These are phyloP conservation scores for Venturia canescens DNA, from an alignment of 1,140 invertebrate species.

Conservation along the genomic window DNA sequence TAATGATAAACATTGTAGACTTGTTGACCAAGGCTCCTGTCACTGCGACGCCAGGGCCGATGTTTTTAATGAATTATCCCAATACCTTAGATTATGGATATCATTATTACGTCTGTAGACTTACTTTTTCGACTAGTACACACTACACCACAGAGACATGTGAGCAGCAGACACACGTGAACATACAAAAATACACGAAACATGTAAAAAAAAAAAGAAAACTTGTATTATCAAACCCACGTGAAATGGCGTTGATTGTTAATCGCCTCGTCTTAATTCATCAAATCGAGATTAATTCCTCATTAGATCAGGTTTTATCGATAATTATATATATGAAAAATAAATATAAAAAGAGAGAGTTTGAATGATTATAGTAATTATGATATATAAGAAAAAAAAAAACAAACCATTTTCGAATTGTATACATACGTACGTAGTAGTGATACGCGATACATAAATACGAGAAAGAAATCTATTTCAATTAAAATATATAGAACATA, in stretches of 20 bases:
- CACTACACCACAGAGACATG: background rate
- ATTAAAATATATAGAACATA: constrained; percentile 56
- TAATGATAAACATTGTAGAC: too few species aligned
- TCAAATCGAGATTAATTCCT: constrained; percentile 18
- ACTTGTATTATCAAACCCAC: background rate
- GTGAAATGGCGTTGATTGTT: background rate
- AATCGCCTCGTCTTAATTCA: constrained; percentile 4
- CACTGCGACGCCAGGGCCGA: background rate
- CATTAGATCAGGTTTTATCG: background rate
- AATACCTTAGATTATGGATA: background rate
- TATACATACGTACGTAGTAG: constrained; percentile 57
- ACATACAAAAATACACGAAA: constrained; percentile 1
- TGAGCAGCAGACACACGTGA: background rate
- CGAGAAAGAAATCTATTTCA: constrained; percentile 54
- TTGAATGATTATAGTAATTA: background rate
- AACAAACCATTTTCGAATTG: constrained; percentile 59
- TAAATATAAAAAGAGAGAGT: background rate
- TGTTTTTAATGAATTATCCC: background rate
- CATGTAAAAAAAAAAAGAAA: background rate
- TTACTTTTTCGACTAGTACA: background rate
- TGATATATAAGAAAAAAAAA: constrained; percentile 39
- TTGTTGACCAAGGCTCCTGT: too few species aligned
- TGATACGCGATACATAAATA: constrained; percentile 28
- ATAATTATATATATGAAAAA: background rate
- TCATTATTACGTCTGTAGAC: background rate